Conservation (phyloP, 2,113 vertebrate species). For the Centrocercus urophasianus region DNA sequence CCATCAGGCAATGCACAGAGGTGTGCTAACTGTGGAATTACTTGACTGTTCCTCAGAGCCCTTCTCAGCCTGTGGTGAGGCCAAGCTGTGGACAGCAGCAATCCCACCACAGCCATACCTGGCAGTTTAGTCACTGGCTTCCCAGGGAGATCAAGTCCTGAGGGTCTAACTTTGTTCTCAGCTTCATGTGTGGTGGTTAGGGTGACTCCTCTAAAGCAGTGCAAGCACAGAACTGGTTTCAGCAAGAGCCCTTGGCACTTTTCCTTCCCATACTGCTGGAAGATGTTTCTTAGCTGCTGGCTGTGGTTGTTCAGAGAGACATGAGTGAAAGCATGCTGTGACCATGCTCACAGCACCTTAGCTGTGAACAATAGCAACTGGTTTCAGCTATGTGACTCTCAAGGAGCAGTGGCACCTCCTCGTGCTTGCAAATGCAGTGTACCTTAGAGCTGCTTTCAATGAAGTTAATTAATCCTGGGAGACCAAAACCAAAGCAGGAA, state of each 20-base stretch:
- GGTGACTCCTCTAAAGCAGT: background rate
- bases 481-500: conserved; percentile 2
- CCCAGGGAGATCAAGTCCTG: background rate
- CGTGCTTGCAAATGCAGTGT: background rate
- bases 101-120: background rate
- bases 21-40: background rate
- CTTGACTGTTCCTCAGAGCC: background rate
- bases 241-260: background rate
- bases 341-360: background rate
- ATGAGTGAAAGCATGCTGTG: background rate
- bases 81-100: background rate
- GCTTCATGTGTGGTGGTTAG: fast-evolving
- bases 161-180: background rate
- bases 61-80: background rate
- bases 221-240: background rate
- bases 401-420: background rate
- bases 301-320: background rate
- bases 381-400: background rate
- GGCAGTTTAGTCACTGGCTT: conserved; percentile 33
- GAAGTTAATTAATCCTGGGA: background rate
- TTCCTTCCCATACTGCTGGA: fast-evolving
- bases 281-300: background rate
- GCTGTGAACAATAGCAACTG: background rate
- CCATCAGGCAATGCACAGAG: background rate
- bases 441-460: background rate